Conservation (phyloP, 2,113 vertebrate species). For the Cheirogaleus medius region DNA sequence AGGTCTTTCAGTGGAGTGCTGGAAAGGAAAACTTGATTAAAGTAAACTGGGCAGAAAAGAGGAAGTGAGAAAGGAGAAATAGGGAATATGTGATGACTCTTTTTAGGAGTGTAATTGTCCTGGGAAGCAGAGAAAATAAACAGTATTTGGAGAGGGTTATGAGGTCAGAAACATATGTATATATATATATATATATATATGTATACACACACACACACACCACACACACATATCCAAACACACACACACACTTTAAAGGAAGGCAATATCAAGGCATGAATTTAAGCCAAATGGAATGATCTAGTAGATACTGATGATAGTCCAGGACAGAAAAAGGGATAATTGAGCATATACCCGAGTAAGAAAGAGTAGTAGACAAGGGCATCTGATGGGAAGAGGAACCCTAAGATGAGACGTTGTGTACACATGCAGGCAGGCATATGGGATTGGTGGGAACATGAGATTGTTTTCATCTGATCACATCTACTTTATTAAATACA, state of each 20-base stretch:
- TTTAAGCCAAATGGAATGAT: background rate
- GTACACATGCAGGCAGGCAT: background rate
- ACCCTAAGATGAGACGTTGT: background rate
- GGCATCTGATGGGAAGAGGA: background rate
- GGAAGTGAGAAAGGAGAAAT: background rate
- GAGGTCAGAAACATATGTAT: background rate
- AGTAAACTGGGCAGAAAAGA: background rate
- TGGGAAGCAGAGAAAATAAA: background rate
- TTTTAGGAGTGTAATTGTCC: background rate
- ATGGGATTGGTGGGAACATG: background rate
- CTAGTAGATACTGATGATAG: background rate
- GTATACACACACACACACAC: background rate
- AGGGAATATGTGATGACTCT: background rate
- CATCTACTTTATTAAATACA: background rate
- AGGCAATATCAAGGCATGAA: background rate
- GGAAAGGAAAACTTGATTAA: background rate
- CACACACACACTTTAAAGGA: background rate
- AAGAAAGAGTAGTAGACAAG: background rate
- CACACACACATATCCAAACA: background rate
- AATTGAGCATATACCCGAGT: background rate
- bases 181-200: too few species aligned
- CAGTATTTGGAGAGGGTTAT: background rate
- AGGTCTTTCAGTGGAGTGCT: background rate
- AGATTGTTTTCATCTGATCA: background rate
- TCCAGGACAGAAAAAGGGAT: background rate